Percentiles rank a stretch among this genome's conserved stretches.
These are phyloP conservation scores for Troilus luridus DNA, from an alignment of 2,888 invertebrate genomes.

Conservation along the genomic window DNA sequence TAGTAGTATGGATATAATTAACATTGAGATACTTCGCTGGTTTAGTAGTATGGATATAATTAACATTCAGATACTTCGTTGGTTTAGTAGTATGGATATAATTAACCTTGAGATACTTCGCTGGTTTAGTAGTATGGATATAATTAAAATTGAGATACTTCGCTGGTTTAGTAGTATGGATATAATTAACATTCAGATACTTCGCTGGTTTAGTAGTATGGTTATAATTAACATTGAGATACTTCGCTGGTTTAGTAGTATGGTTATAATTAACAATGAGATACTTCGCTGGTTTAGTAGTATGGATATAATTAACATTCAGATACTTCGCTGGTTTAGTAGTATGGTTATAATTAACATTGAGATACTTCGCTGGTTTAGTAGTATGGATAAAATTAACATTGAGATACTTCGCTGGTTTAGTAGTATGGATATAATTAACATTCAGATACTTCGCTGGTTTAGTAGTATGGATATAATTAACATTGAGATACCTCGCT, in stretches of 20 bases:
- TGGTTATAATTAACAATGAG: background rate
- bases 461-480: background rate
- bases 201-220: background rate
- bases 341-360: background rate
- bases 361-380: background rate
- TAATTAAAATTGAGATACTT: background rate
- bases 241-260: background rate
- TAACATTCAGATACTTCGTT: background rate
- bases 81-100: background rate
- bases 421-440: background rate
- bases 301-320: background rate
- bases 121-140: background rate
- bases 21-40: background rate
- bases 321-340: background rate
- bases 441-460: background rate
- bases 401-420: background rate
- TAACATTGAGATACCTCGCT: background rate
- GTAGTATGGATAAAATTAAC: background rate
- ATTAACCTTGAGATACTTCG: background rate
- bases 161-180: background rate
- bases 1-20: background rate
- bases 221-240: background rate
- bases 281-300: background rate
- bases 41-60: background rate
- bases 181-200: background rate